phyloP scores from a whole-genome alignment of 2,797 vertebrate genomes.

The Sebastes hubbsi region DNA sequence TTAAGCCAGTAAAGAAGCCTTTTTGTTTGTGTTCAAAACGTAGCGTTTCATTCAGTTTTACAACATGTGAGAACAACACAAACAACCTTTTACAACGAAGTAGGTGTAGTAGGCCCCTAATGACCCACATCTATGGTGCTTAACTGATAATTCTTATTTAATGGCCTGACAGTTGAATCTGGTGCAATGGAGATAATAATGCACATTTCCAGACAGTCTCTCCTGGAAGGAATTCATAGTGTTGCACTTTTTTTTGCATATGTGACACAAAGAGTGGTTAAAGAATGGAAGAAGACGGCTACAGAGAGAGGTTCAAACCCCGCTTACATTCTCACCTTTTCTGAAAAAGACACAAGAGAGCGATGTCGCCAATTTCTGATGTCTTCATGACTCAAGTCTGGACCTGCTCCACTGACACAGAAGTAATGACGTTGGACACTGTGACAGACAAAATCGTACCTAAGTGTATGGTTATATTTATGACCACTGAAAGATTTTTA shows the following conservation, averaged over 20 bases:
- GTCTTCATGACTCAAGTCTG: slow-evolving; percentile 18
- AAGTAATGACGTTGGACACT: slow-evolving; percentile 5
- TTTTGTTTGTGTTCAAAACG: too few species aligned
- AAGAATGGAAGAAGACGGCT: neutral
- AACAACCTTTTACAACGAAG: too few species aligned
- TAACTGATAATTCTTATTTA: too few species aligned
- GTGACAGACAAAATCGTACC: neutral
- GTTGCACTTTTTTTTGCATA: neutral
- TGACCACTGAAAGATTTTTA: neutral
- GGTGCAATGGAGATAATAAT: too few species aligned
- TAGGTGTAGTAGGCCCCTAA: too few species aligned
- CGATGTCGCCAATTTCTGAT: neutral
- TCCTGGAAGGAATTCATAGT: neutral
- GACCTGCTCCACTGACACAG: slow-evolving; percentile 2
- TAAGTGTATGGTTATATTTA: neutral
- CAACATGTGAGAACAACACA: too few species aligned
- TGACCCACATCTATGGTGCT: too few species aligned
- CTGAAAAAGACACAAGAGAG: neutral
- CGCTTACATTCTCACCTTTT: neutral
- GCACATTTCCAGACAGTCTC: neutral
- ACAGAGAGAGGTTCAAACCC: neutral
- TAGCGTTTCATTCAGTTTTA: too few species aligned
- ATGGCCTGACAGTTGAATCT: too few species aligned
- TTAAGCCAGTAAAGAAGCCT: too few species aligned
- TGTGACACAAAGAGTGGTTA: neutral